Evolutionary conservation across 2,888 invertebrate species (phyloP).

Genomic region (Apotomis turbidana): DNA sequence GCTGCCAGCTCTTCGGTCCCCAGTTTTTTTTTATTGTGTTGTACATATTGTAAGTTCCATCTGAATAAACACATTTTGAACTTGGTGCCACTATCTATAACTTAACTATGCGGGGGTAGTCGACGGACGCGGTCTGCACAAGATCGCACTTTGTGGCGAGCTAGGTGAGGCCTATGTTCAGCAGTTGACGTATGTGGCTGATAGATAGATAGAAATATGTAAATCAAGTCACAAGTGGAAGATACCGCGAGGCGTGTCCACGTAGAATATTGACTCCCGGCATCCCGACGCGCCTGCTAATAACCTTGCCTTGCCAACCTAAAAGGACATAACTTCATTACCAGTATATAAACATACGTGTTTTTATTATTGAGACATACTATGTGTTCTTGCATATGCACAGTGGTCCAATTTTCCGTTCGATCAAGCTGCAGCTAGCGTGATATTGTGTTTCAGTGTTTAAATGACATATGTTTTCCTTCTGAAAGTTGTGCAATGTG

Average conservation of each 20-base stretch:
- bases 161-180: too few species aligned
- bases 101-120: too few species aligned
- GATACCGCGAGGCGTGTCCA: conserved; percentile 53
- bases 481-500: too few species aligned
- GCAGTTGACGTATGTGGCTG: too few species aligned
- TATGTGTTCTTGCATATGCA: background rate
- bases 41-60: too few species aligned
- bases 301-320: conserved; percentile 16
- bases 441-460: background rate
- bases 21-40: too few species aligned
- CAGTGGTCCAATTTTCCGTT: background rate
- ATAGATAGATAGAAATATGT: background rate
- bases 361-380: background rate
- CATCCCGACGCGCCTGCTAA: conserved; percentile 49
- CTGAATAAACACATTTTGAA: too few species aligned
- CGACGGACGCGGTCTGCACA: too few species aligned
- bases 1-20: too few species aligned
- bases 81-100: too few species aligned
- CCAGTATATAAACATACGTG: background rate
- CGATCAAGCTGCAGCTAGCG: background rate
- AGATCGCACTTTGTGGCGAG: too few species aligned
- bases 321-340: background rate
- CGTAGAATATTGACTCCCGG: conserved; percentile 68
- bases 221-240: conserved; percentile 49
- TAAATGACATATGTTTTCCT: too few species aligned